Evolutionary conservation across 2,888 invertebrate species (phyloP).

Genomic region (Ypsolopha sequella): DNA sequence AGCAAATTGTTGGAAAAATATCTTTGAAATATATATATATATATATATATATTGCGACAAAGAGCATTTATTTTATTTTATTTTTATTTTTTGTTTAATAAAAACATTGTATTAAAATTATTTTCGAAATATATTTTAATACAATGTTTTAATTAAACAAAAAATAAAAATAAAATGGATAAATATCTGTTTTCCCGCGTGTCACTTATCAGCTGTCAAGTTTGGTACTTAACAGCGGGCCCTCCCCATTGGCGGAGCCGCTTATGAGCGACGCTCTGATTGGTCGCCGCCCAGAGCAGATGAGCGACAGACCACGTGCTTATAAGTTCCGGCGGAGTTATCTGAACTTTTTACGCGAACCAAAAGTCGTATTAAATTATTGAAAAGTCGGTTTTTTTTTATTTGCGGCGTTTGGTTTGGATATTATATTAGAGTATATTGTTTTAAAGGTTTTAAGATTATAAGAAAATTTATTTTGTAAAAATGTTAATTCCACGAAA

Average conservation of each 20-base stretch:
- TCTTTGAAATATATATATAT: too few species aligned
- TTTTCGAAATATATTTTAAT: too few species aligned
- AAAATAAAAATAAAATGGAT: too few species aligned
- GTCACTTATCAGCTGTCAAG: conserved; percentile 62
- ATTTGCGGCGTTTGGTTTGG: neutral
- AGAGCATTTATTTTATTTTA: too few species aligned
- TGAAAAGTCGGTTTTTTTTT: neutral
- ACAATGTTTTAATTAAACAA: too few species aligned
- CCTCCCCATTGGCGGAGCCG: conserved; percentile 36
- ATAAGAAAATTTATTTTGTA: neutral
- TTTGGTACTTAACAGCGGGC: conserved; percentile 50
- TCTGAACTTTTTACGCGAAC: conserved; percentile 42
- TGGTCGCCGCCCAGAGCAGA: conserved; percentile 48
- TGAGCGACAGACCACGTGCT: conserved; percentile 66
- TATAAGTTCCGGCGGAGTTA: conserved; percentile 50
- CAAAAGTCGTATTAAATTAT: neutral
- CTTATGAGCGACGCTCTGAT: conserved; percentile 60
- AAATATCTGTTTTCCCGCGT: neutral
- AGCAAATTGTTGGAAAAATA: too few species aligned
- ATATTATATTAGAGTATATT: neutral
- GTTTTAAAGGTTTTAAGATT: neutral
- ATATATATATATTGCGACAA: too few species aligned
- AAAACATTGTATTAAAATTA: too few species aligned
- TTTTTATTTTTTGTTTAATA: too few species aligned
- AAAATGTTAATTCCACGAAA: too few species aligned